Base-by-base conservation (phyloP, 2,797 vertebrate species). In the Sebastiscus albofasciatus region DNA sequence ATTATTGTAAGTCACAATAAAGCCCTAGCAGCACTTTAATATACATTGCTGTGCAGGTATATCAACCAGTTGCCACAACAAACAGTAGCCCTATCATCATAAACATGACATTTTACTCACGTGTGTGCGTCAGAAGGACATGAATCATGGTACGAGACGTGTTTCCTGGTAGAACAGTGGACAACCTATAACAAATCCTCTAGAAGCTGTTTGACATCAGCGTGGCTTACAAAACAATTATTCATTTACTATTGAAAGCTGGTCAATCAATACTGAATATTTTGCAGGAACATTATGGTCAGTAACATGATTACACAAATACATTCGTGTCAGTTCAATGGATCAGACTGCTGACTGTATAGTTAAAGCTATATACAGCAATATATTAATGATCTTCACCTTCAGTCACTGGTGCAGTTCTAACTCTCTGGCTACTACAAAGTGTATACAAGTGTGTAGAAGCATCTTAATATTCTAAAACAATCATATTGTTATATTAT, bases 341-440 rank as follows among this genome's bases (percentile, higher is more conserved):
- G 66, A 71, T 69, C 54, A 66, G 59, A 70, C 59, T 27, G 65
- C 66, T 70, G 77, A 62, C 72, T 55, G 59, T 78, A 65, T 69
- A 86, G 8, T 82, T 81, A 74, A 86, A 89, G 87, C 85, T 87
- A 91, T 89, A 72, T 90, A 91, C 88, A 91, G 81, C 80, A 75
- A 67, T 73, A 73, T 78, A 86, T 83, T 79, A 68, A 82, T 61
- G 12, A 66, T 71, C 24, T 77, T 73, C 33, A 56, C 49, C 12
- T 27, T 64, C 20, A 71, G n/a, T 72, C 55, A 70, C 52, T 61
- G 55, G 59, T 55, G 59, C 42, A 60, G 20, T 26, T 70, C 75
- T 81, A 72, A 81, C 12, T 12, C 61, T 54, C 29, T 16, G 42
- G 62, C 56, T 72, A 78, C 80, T 56, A 80, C 61, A 22, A 82